Base-by-base conservation (phyloP, 2,113 vertebrate species). In the Strigops habroptila region DNA sequence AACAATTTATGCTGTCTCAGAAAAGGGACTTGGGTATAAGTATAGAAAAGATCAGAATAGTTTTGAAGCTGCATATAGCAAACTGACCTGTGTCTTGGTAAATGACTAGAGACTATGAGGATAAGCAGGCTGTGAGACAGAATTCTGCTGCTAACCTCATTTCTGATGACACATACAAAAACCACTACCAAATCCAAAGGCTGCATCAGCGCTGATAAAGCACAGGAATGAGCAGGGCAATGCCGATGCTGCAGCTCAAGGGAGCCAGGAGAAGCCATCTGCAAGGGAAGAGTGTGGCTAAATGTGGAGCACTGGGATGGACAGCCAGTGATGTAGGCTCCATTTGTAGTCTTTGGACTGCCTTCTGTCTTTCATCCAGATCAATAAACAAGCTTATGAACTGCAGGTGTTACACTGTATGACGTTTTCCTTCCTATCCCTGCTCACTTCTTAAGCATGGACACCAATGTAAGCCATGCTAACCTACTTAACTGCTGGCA, bases 201-300 rank as follows among this genome's bases (percentile, higher is more conserved):
- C 44, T 62, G 14, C 11, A 1, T 48, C 48, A 75, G 52, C 18
- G 2, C 31, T 71, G 73, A 63, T 33, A 21, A 62, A 63, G 41
- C 2, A 0, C n/a, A 13, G 31, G 9, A 63, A 10, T 8, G 6
- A 91, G 82, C 0, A 0, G 37, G 23, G n/a, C 2, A 3, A 68
- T 33, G 75, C 18, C 0, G 0, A 24, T 21, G 41, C 18, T 74
- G 64, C 68, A 85, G 48, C 53, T 28, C 49, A 31, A 30, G 18
- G 44, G 22, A 83, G 23, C 10, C 8, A 1, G 55, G 51, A 78
- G 48, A 67, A 90, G 37, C 53, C 83, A 33, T 62, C 46, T 81
- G 60, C n/a, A 71, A 74, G 46, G 49, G 39, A 90, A 88, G 37
- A 85, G 22, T 14, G 8, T 17, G 52, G 44, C 27, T 60, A 70